A percentile compares a stretch with the other conserved stretches of the same genome.
phyloP scores from a whole-genome alignment of 2,888 invertebrate species.

The Trichopria drosophilae region DNA sequence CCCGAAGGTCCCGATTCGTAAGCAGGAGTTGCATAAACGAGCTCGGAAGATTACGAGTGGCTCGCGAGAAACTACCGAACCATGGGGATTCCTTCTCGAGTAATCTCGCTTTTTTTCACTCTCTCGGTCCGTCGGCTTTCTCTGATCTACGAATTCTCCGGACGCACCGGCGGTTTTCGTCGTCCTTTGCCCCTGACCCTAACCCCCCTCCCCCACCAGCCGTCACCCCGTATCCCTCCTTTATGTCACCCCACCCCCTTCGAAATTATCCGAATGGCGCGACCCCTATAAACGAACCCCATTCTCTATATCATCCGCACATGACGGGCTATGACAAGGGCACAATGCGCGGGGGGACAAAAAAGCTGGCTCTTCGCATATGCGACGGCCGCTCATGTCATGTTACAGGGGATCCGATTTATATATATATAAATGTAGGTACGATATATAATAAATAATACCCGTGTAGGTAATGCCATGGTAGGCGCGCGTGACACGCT shows the following conservation, averaged over 20 bases:
- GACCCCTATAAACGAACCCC: no score
- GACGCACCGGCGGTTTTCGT: conserved; percentile 28
- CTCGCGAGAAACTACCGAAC: conserved; percentile 10
- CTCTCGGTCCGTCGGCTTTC: conserved; percentile 36
- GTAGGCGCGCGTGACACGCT: no score
- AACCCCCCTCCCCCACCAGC: conserved; percentile 31
- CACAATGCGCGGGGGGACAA: conserved; percentile 49
- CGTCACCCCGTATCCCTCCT: conserved; percentile 36
- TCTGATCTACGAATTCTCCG: conserved; percentile 52
- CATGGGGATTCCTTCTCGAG: conserved; percentile 39
- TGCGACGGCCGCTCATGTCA: conserved; percentile 45
- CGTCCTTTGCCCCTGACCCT: conserved; percentile 18
- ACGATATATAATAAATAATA: no score
- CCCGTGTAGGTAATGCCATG: no score
- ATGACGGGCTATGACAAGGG: conserved; percentile 50
- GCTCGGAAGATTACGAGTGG: no score
- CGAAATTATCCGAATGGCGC: no score
- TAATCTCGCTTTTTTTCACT: conserved; percentile 41
- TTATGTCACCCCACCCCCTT: no score
- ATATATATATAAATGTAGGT: no score
- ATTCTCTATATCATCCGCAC: no score
- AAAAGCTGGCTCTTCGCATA: conserved; percentile 46
- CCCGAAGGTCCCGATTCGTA: no score
- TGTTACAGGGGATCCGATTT: no score
- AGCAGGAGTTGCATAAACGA: no score